Percentiles rank a stretch among this genome's conserved stretches.
Evolutionary conservation across 2,113 vertebrate species (phyloP).

Genomic region (Antigone vipio): DNA sequence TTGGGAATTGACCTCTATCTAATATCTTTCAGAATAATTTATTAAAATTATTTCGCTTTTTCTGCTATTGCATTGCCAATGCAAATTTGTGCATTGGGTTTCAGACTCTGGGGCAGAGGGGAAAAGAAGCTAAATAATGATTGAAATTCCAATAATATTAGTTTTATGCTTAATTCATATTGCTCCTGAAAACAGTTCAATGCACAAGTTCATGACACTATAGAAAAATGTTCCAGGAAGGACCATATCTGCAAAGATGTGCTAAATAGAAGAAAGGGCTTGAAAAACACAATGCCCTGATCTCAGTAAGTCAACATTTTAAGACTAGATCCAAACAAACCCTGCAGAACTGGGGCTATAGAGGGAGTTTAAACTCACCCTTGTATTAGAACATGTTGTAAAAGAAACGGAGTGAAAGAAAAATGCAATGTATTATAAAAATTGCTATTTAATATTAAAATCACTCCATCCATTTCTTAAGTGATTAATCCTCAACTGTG

Average conservation of each 20-base stretch:
- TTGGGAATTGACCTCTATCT: constrained; percentile 50
- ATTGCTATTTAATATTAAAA: no score
- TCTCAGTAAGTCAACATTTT: not conserved
- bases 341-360: not conserved
- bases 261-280: not conserved
- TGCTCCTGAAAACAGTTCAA: not conserved
- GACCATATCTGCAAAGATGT: not conserved
- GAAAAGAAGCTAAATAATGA: constrained; percentile 27
- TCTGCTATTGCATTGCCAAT: not conserved
- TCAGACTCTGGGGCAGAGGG: not conserved
- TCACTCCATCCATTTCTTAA: not conserved
- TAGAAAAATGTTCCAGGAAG: not conserved
- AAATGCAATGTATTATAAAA: no score
- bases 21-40: constrained; percentile 47
- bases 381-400: not conserved
- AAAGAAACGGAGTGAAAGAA: not conserved
- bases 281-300: not conserved
- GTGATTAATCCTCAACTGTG: not conserved
- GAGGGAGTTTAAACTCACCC: not conserved
- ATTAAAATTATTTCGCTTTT: constrained; percentile 27
- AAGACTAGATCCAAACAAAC: not conserved
- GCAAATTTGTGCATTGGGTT: not conserved
- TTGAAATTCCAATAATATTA: not conserved
- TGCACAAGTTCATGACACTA: not conserved
- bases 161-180: not conserved